Conservation (phyloP, 2,888 invertebrate genomes). For the Eugnorisma glareosa region DNA sequence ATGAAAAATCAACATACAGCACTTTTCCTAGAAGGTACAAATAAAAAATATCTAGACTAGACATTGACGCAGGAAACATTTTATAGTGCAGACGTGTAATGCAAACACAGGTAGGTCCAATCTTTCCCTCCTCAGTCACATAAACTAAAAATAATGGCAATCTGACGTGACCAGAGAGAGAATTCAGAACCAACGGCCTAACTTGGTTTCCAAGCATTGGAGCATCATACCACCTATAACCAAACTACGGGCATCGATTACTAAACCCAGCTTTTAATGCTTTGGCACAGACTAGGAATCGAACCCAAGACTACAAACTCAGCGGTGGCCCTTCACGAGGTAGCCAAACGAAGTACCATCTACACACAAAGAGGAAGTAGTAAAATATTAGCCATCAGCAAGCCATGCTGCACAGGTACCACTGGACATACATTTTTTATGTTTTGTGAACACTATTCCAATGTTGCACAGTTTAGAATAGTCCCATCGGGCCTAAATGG, state of each 20-base stretch:
- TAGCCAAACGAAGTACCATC: neutral
- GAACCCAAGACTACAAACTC: neutral
- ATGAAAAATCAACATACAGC: slow-evolving; percentile 8
- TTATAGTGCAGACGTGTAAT: neutral
- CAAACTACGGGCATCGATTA: accelerated
- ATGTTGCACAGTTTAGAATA: slow-evolving; percentile 10
- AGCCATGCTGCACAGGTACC: neutral
- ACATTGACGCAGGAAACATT: neutral
- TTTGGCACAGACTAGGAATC: neutral
- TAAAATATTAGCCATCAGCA: neutral
- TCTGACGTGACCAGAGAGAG: neutral
- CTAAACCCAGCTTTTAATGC: neutral
- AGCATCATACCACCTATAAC: neutral
- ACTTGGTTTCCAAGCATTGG: neutral
- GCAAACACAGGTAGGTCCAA: neutral
- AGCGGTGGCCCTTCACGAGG: neutral
- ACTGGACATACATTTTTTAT: neutral
- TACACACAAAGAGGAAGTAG: neutral
- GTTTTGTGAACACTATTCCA: neutral
- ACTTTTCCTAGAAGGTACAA: neutral
- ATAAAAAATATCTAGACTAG: neutral
- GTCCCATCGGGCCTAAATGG: neutral
- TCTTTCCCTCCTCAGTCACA: neutral
- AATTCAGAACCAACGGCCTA: neutral
- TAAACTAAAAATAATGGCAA: neutral